Percentiles rank a stretch among this genome's conserved stretches.
phyloP scores from a whole-genome alignment of 2,888 invertebrate genomes.

The Apeira syringaria region DNA sequence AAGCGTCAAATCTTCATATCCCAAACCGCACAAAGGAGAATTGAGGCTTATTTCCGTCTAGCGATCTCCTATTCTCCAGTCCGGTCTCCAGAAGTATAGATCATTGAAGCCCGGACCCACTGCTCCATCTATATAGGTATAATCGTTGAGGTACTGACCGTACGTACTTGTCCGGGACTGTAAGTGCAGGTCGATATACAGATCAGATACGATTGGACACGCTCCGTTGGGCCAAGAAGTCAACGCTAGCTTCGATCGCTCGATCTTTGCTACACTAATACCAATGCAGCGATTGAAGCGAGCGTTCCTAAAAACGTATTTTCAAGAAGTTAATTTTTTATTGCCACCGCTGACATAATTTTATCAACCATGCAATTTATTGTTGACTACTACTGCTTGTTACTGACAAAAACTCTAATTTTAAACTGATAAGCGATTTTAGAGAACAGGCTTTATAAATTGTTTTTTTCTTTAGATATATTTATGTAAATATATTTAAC shows the following conservation, averaged over 20 bases:
- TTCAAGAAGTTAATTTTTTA: no score
- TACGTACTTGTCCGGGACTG: slow-evolving; percentile 16
- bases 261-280: no score
- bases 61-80: slow-evolving; percentile 2
- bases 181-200: slow-evolving; percentile 24
- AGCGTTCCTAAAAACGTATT: no score
- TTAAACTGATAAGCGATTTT: no score
- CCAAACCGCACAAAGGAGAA: slow-evolving; percentile 4
- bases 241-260: background rate
- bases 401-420: no score
- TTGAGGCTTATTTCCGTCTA: slow-evolving; percentile 2
- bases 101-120: background rate
- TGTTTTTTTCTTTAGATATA: no score
- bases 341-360: no score
- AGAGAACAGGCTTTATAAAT: no score
- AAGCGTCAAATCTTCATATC: slow-evolving; percentile 9
- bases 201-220: slow-evolving; percentile 13
- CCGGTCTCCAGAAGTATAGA: background rate
- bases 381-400: no score
- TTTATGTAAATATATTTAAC: no score
- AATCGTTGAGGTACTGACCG: slow-evolving; percentile 11
- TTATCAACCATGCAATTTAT: no score
- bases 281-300: no score
- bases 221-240: slow-evolving; percentile 6
- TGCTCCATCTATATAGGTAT: slow-evolving; percentile 1